Conservation (phyloP, 1,140 invertebrate genomes). For the Cryptotermes secundus region DNA sequence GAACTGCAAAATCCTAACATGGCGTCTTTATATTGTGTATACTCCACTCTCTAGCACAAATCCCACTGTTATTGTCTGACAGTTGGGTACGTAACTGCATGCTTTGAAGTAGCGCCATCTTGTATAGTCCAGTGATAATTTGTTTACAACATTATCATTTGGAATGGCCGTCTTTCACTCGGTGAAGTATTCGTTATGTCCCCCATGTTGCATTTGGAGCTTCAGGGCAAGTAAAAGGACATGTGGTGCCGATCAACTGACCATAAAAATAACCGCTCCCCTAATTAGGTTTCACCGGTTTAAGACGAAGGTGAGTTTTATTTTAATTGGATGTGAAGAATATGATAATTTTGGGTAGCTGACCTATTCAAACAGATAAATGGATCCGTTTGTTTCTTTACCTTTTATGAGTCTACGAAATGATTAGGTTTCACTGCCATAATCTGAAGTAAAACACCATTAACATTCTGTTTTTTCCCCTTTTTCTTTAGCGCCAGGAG, state of each 20-base stretch:
- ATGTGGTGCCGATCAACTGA: not conserved
- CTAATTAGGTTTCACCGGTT: not conserved
- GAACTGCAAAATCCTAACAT: too few relatives aligned
- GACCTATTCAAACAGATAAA: not conserved
- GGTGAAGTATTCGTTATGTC: not conserved
- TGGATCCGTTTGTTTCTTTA: constrained; percentile 9
- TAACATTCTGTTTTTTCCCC: not conserved
- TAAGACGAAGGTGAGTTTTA: not conserved
- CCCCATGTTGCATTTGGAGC: not conserved
- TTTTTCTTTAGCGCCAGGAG: not conserved
- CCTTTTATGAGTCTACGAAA: constrained; percentile 15
- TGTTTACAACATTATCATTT: too few relatives aligned
- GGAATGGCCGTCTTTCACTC: not conserved
- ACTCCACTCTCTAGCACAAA: too few relatives aligned
- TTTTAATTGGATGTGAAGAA: constrained; percentile 20
- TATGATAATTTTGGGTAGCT: constrained; percentile 9
- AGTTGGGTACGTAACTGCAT: too few relatives aligned
- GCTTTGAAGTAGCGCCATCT: too few relatives aligned
- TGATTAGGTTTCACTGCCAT: constrained; percentile 11
- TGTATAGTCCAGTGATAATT: too few relatives aligned
- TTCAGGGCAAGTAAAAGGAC: not conserved
- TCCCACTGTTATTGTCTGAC: too few relatives aligned
- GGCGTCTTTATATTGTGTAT: too few relatives aligned
- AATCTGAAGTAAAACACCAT: not conserved
- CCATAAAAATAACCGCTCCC: not conserved